Base-by-base conservation (phyloP, 2,113 vertebrate species). In the Myodes glareolus region DNA sequence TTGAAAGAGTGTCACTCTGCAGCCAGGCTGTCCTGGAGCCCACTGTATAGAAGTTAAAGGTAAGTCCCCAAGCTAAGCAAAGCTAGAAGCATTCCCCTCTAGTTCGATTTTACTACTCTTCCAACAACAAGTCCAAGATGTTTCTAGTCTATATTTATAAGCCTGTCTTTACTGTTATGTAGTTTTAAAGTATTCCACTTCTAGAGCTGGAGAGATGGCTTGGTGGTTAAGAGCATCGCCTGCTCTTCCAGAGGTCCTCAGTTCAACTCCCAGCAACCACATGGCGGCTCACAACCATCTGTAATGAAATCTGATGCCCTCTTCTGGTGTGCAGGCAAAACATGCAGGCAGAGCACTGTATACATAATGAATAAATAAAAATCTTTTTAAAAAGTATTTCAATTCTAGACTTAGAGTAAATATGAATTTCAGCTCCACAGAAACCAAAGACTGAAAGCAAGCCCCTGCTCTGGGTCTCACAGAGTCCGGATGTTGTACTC, bases 391-490 rank as follows among this genome's bases (percentile, higher is more conserved):
- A 78, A 91, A 94, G 55, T 58, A 91, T 87, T 63, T 92, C 55
- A 70, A 31, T 80, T 85, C 72, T 90, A 33, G 80, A n/a, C 52
- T 72, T 73, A 39, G 0, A 84, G 29, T 65, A 45, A 75, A 19
- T n/a, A n/a, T 90, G 78, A 94, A 93, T 65, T 58, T 61, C 73
- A 80, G 68, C 42, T 76, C 58, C 76, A 91, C 3, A 1, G 47
- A 82, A 93, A 76, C 76, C 92, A 81, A 80, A 97, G 47, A 39
- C 94, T 85, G 36, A 61, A 84, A 97, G 65, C 85, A 96, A 97
- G 96, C 72, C 88, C 91, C 58, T 70, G 76, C 55, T 68, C 76
- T 95, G 39, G 0, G 27, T 92, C 13, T 0, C 75, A 81, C 42
- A 97, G 96, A 86, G 42, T 95, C 63, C 80, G 92, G 90, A 70